Percentiles rank a stretch among this genome's conserved stretches.
phyloP scores from a whole-genome alignment of 2,888 invertebrate species.

The Cybosia mesomella region DNA sequence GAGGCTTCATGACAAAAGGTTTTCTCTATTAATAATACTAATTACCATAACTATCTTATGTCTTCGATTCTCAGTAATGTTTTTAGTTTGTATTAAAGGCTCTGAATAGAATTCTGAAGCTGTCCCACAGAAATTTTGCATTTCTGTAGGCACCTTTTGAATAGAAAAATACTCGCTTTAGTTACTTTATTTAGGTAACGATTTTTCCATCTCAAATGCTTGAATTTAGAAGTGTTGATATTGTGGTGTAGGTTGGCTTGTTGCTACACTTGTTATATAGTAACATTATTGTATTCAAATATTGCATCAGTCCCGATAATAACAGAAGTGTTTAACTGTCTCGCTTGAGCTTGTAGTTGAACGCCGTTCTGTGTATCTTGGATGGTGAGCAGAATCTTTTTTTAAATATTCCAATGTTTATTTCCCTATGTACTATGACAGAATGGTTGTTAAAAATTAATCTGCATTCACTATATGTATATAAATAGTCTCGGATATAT shows the following conservation, averaged over 20 bases:
- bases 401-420: background rate
- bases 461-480: background rate
- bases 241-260: background rate
- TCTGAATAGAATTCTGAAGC: background rate
- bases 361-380: background rate
- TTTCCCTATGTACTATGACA: no score
- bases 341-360: constrained; percentile 3
- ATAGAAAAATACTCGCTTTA: constrained; percentile 25
- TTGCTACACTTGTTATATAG: constrained; percentile 5
- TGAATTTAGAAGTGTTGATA: constrained; percentile 24
- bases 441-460: background rate
- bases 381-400: background rate
- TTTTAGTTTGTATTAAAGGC: constrained; percentile 31
- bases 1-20: constrained; percentile 18
- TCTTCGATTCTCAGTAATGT: constrained; percentile 29
- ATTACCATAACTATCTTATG: constrained; percentile 27
- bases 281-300: constrained; percentile 19
- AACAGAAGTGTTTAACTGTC: constrained; percentile 11
- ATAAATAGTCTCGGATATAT: no score
- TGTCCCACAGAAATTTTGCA: background rate
- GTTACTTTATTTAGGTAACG: constrained; percentile 28
- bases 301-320: constrained; percentile 9
- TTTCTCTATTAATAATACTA: constrained; percentile 25
- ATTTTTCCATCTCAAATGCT: constrained; percentile 24
- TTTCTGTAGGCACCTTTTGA: constrained; percentile 18